phyloP scores from a whole-genome alignment of 2,888 invertebrate genomes.

The Noctua janthe region DNA sequence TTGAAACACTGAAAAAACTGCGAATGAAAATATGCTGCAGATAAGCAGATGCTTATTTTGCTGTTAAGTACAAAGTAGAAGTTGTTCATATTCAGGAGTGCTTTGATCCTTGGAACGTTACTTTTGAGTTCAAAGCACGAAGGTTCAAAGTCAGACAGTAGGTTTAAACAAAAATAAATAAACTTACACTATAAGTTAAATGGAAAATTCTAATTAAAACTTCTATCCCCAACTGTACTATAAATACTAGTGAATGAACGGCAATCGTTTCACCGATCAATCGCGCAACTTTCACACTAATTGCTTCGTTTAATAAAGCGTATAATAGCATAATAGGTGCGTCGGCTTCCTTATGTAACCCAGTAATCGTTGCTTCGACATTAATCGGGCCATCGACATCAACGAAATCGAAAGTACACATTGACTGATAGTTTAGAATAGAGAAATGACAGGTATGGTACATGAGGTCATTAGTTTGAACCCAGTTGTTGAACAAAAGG shows the following conservation, averaged over 20 bases:
- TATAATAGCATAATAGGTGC: conserved; percentile 74
- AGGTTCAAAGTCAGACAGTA: conserved; percentile 1
- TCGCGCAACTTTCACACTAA: conserved; percentile 81
- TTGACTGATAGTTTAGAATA: conserved; percentile 23
- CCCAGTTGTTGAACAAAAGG: conserved; percentile 14
- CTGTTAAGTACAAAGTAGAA: not conserved
- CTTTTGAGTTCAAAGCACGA: not conserved
- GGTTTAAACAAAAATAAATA: conserved; percentile 2
- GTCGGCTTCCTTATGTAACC: conserved; percentile 73
- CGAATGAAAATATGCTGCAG: not conserved
- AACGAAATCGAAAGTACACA: conserved; percentile 72
- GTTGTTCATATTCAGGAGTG: not conserved
- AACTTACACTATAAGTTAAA: not conserved
- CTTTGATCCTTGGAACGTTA: not conserved
- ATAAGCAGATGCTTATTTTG: not conserved
- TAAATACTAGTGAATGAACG: conserved; percentile 61
- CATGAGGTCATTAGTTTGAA: conserved; percentile 12
- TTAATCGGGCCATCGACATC: conserved; percentile 63
- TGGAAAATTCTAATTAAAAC: conserved; percentile 40
- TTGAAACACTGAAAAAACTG: not conserved
- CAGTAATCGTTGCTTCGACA: conserved; percentile 70
- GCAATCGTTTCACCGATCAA: conserved; percentile 76
- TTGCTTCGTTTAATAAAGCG: conserved; percentile 76
- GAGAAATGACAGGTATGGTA: conserved; percentile 27
- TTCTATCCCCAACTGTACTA: conserved; percentile 52